Base-by-base conservation (phyloP, 1,140 invertebrate genomes). In the Musca domestica region DNA sequence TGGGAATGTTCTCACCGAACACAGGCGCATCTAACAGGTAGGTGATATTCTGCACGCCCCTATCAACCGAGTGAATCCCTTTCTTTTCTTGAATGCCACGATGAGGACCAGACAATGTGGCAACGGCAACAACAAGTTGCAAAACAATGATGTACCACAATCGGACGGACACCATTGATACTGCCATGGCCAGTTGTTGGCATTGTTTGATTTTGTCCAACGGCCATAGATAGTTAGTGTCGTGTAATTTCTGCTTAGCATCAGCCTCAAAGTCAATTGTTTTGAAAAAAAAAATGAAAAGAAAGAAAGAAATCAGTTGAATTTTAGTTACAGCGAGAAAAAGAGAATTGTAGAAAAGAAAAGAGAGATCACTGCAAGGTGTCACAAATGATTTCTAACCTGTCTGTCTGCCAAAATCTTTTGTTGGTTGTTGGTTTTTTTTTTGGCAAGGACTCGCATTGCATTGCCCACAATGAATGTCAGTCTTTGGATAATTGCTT, bases 11-110 rank as follows among this genome's bases (percentile, higher is more conserved):
- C 77, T 74, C 76, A 77, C 76, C 66, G 34, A 41, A 41, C 34
- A 41, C 34, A 41, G 34, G 34, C 23, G 19, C 48, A 56, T 56
- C 65, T 51, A 66, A 71, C 70, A 71, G 70, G 67, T 68, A 71
- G 67, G 68, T 69, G 72, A 69, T 73, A 71, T 70, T 61, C 27
- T 80, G 73, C 78, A 80, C 78, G 78, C 78, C 78, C 72, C 77
- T 80, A 80, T 80, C 74, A 80, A 75, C 71, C 74, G 69, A 73
- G 72, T 70, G 61, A 71, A 69, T 66, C 66, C 71, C 74, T 76
- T 79, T 77, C 73, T 70, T 71, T 14, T 12, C 22, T 30, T 20
- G 25, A 30, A 58, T 27, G 23, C 9, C 17, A 51, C 20, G 17
- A 19, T 61, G 27, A 30, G 27, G 9, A 34, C 23, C 27, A 61